phyloP scores from a whole-genome alignment of 2,113 vertebrate species.

The Beaufortia kweichowensis region DNA sequence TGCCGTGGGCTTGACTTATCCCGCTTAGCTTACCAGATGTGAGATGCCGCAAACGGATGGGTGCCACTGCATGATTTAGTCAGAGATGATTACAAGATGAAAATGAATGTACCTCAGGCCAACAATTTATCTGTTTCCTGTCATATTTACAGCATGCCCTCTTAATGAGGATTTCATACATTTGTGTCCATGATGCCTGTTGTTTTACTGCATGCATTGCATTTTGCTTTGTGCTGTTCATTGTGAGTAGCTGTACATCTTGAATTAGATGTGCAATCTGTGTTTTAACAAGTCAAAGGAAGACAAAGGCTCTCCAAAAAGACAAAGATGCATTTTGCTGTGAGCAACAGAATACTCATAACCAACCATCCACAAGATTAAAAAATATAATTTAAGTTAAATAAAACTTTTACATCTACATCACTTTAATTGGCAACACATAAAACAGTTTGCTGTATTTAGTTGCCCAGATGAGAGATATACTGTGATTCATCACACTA shows the following conservation, averaged over 20 bases:
- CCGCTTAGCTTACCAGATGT: conserved; percentile 45
- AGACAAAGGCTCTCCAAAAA: neutral
- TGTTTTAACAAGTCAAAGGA: neutral
- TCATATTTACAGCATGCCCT: conserved; percentile 12
- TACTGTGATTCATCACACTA: conserved; percentile 6
- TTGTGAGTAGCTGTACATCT: neutral
- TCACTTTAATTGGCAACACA: too few relatives aligned
- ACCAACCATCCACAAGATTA: too few relatives aligned
- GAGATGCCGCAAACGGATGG: conserved; percentile 19
- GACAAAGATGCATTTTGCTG: too few relatives aligned
- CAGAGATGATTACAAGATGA: conserved; percentile 28
- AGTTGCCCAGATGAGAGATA: neutral
- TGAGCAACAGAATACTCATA: too few relatives aligned
- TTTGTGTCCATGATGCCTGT: too few relatives aligned
- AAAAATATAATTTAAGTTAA: too few relatives aligned
- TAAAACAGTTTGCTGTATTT: neutral
- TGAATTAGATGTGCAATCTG: neutral
- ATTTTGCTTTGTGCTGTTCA: neutral
- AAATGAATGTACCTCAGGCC: conserved; percentile 24
- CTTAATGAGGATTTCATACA: neutral
- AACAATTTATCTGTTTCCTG: conserved; percentile 11
- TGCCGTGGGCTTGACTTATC: conserved; percentile 40
- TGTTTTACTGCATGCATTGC: neutral
- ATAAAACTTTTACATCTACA: too few relatives aligned
- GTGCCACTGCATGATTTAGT: conserved; percentile 25